Conservation (phyloP, 2,113 vertebrate species). For the Dunckerocampus dactyliophorus region DNA sequence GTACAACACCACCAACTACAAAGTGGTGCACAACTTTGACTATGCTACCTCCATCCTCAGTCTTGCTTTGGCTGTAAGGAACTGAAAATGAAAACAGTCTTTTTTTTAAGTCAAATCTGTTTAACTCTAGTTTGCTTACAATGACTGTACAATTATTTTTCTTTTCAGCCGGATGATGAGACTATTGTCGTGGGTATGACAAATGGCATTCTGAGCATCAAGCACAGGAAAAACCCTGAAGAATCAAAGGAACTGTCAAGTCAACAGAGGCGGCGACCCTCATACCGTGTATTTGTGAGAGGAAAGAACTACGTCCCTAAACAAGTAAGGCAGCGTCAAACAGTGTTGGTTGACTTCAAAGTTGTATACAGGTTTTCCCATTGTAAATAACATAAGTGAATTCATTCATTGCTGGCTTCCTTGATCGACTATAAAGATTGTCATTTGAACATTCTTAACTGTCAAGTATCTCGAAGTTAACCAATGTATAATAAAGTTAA, state of each 20-base stretch:
- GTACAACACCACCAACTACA: conserved; percentile 91
- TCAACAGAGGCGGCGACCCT: conserved; percentile 71
- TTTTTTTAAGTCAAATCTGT: neutral
- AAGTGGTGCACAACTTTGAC: conserved; percentile 93
- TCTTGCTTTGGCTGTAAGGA: conserved; percentile 87
- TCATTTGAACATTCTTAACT: too few species aligned
- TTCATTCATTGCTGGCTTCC: too few species aligned
- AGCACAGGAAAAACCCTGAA: conserved; percentile 82
- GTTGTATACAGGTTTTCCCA: too few species aligned
- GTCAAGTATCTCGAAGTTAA: too few species aligned
- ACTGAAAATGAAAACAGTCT: neutral
- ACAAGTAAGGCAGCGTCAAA: conserved; percentile 65
- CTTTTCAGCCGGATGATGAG: conserved; percentile 83
- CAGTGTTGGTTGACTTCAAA: too few species aligned
- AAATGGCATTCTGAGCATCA: conserved; percentile 87
- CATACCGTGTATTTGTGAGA: conserved; percentile 84
- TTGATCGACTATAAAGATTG: too few species aligned
- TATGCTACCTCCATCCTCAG: conserved; percentile 91
- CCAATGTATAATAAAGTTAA: too few species aligned
- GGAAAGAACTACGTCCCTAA: conserved; percentile 87
- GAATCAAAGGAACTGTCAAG: conserved; percentile 63
- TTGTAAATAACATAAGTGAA: too few species aligned
- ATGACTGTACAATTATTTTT: conserved; percentile 7
- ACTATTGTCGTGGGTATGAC: conserved; percentile 93
- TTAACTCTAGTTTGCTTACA: too few species aligned